These are phyloP conservation scores for Larimichthys polyactis DNA, from an alignment of 2,113 vertebrate species.

Conservation along the genomic window DNA sequence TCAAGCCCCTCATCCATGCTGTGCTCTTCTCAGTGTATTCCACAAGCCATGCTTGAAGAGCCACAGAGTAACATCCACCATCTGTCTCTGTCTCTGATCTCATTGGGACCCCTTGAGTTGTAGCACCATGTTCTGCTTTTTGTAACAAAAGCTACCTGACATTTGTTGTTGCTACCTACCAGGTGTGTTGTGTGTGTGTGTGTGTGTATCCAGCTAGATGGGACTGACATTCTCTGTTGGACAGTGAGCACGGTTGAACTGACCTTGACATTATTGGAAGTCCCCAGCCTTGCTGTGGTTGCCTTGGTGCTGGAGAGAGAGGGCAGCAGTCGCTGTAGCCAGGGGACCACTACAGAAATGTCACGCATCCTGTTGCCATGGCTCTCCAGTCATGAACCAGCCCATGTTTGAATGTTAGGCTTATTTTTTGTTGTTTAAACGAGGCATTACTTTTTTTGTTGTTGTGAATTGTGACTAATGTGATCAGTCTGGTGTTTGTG, in stretches of 20 bases:
- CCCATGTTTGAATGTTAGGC: not conserved
- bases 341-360: slow-evolving; percentile 56
- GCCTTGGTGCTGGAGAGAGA: slow-evolving; percentile 41
- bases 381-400: not conserved
- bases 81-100: not conserved
- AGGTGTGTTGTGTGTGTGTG: not conserved
- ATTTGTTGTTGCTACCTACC: slow-evolving; percentile 14
- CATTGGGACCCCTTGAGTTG: not conserved
- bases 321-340: slow-evolving; percentile 42
- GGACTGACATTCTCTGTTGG: slow-evolving; percentile 56
- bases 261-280: slow-evolving; percentile 71
- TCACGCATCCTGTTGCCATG: slow-evolving; percentile 40
- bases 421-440: not conserved
- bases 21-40: not conserved
- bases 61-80: not conserved
- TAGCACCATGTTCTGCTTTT: not conserved
- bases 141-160: slow-evolving; percentile 27
- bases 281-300: slow-evolving; percentile 53
- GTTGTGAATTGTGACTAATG: not conserved
- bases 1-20: not conserved
- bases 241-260: slow-evolving; percentile 45
- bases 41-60: not conserved
- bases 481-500: slow-evolving; percentile 6
- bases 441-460: not conserved
- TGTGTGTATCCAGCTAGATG: slow-evolving; percentile 26